Evolutionary conservation across 2,113 vertebrate genomes (phyloP), one percentile per base, ranked within the genome.

Genomic region (Larimichthys crocea): DNA sequence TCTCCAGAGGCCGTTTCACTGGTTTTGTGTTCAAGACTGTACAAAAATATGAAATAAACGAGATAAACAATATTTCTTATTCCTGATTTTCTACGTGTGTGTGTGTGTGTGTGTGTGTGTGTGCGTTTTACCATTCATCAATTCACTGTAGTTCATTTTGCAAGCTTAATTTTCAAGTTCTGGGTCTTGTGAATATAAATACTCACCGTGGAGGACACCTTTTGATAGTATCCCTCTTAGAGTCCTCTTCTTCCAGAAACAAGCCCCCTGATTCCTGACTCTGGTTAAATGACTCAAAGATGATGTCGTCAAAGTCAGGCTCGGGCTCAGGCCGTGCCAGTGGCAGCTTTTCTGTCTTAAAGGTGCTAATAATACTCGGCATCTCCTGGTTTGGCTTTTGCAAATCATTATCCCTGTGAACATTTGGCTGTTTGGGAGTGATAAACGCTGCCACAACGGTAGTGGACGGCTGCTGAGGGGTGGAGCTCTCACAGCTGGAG

Each of bases 171-270:
- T 3, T n/a, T 52, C 0, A 52, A 26, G 40, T 44, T 71, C 19
- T 64, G 16, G 12, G 59, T 46, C 29, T 61, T 31, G 50, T 56
- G 1, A 42, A 62, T 56, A 57, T 46, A n/a, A 57, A 88, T 90
- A 94, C 93, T 93, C 77, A 92, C 90, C 90, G 76, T 1, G 49
- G 24, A 52, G 91, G 93, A 90, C 79, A 85, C 80, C 91, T 89
- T 91, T 93, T 94, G 77, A 94, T 93, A 17, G 93, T 91, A 60
- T 94, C 91, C 16, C 3, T 20, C 81, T 90, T 94, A 66, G 88
- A 92, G 63, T 86, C 84, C 16, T 91, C 88, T 26, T 90, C 90
- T 20, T 90, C 87, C 80, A 92, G 76, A 87, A 91, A 93, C 78
- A 92, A 88, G 29, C 75, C 75, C 10, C 82, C 88, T 46, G 90